Base-by-base conservation (phyloP, 2,888 invertebrate species). In the Eucera pruinosa region DNA sequence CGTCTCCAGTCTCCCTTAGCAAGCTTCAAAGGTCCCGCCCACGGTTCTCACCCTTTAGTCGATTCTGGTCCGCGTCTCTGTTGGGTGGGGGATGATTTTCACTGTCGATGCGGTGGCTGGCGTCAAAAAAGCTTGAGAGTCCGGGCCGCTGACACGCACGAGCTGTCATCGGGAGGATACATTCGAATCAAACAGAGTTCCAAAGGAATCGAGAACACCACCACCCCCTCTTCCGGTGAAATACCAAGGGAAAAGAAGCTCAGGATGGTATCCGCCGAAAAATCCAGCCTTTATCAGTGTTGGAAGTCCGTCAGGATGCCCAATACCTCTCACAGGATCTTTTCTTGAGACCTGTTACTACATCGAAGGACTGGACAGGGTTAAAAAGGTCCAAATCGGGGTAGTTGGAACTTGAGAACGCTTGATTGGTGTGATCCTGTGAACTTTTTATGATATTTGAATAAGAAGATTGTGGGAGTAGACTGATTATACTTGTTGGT, bases 101-200 rank as follows among this genome's bases (percentile, higher is more conserved):
- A 70, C 80, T 74, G 75, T 80, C 83, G 83, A 77, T 80, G 66
- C 78, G 61, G 69, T 55, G 58, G 62, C 55, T 65, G 50, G 33
- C 68, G 82, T 85, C 83, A 85, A 85, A 85, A 85, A 85, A 85
- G 79, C 72, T 66, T 45, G 58, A 47, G 78, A 85, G 77, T 61
- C 75, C 78, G 78, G 61, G 55, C 58, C 48, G 83, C 62, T 62
- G 78, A 82, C 70, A 84, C 82, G 66, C 69, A 47, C 36, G 55
- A 30, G 39, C 55, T 64, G 69, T 72, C 61, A 41, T 6, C 9
- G 57, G n/a, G 30, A 39, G 33, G 18, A 15, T 20, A 23, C 11
- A 45, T 25, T 27, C 41, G 41, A 7, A 15, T 39, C 36, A 1
- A 23, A 25, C 23, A 0, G 23, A n/a, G 30, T 36, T 9, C 2